Evolutionary conservation across 2,797 vertebrate species (phyloP).

Genomic region (Poeciliopsis infans): DNA sequence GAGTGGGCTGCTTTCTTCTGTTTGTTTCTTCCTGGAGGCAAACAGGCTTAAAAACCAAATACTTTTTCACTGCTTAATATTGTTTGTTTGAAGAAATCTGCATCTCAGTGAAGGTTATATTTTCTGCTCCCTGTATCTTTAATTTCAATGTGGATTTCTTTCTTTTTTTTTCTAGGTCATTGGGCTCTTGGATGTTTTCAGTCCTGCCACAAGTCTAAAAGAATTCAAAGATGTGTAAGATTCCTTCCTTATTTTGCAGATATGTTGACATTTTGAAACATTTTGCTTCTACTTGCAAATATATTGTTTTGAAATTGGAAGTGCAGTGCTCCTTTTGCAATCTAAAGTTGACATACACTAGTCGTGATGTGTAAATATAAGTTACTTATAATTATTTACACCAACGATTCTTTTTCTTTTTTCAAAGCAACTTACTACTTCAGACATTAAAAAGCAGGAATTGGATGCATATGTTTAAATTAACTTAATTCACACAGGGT

Average conservation of each 20-base stretch:
- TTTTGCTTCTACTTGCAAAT: neutral
- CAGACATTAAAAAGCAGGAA: neutral
- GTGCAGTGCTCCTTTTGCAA: conserved; percentile 15
- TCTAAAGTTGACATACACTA: neutral
- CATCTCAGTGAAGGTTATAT: neutral
- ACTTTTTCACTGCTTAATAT: neutral
- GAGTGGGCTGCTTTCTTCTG: conserved; percentile 64
- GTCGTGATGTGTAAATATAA: neutral
- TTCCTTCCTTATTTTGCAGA: conserved; percentile 42
- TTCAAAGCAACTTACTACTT: neutral
- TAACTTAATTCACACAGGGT: neutral
- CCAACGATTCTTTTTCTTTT: neutral
- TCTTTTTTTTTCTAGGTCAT: conserved; percentile 85
- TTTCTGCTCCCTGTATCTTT: conserved; percentile 6
- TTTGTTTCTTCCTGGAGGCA: neutral
- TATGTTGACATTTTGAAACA: conserved; percentile 34
- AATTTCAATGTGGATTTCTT: neutral
- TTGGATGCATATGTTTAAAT: neutral
- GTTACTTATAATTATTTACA: neutral
- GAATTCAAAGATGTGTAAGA: conserved; percentile 96
- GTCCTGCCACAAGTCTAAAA: conserved; percentile 89
- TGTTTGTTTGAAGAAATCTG: neutral
- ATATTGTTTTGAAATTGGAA: conserved; percentile 25
- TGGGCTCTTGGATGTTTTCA: conserved; percentile 94
- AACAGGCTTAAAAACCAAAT: neutral